phyloP scores from a whole-genome alignment of 1,140 invertebrate species.

The Drosophila oshimai region DNA sequence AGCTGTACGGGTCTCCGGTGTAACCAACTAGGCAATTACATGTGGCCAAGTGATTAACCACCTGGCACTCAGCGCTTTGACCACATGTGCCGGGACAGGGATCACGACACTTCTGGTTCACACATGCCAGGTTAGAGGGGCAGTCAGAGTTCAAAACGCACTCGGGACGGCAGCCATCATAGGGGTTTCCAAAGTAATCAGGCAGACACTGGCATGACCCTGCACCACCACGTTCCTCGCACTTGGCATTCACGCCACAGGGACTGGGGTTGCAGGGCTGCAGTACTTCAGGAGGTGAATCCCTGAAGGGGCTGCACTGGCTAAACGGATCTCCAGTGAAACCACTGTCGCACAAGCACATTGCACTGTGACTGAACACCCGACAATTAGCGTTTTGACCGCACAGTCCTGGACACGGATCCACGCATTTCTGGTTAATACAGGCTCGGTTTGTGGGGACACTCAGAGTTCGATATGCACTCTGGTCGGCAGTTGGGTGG shows the following conservation, averaged over 20 bases:
- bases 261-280: constrained; percentile 84
- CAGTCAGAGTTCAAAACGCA: constrained; percentile 90
- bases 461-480: constrained; percentile 90
- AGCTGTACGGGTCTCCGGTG: constrained; percentile 89
- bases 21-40: constrained; percentile 87
- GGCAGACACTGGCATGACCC: constrained; percentile 89
- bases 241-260: constrained; percentile 90
- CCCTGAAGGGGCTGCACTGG: constrained; percentile 87
- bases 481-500: constrained; percentile 91
- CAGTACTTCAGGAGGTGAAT: constrained; percentile 54
- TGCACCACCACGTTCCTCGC: constrained; percentile 86
- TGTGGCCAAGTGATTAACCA: constrained; percentile 88
- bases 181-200: constrained; percentile 89
- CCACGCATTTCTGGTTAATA: constrained; percentile 84
- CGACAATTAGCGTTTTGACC: constrained; percentile 69
- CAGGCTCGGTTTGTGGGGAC: constrained; percentile 93
- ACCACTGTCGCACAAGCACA: constrained; percentile 83
- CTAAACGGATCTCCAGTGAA: constrained; percentile 84
- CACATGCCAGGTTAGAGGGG: constrained; percentile 87
- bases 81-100: constrained; percentile 92
- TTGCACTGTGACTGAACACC: constrained; percentile 82
- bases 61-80: constrained; percentile 86
- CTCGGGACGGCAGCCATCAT: constrained; percentile 89
- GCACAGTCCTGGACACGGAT: constrained; percentile 72
- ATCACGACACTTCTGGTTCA: constrained; percentile 90